Evolutionary conservation across 2,797 vertebrate species (phyloP).

Genomic region (Coluber constrictor): DNA sequence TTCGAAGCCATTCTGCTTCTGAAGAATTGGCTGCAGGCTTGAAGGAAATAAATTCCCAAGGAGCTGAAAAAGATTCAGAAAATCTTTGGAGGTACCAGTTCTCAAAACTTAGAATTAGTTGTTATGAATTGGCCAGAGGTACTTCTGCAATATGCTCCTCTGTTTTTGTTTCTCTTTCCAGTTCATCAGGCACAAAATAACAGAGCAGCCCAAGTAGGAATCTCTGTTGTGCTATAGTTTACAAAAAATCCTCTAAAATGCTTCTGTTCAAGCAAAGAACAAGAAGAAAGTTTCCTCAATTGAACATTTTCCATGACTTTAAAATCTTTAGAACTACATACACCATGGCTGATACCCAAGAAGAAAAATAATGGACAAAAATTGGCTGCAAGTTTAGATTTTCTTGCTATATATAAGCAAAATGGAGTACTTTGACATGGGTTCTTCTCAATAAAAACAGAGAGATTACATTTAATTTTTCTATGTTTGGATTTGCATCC

Average conservation of each 20-base stretch:
- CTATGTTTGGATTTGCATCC: constrained; percentile 1
- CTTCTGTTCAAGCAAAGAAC: background rate
- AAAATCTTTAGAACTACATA: background rate
- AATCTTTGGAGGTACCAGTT: background rate
- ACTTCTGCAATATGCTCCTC: background rate
- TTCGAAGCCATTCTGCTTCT: background rate
- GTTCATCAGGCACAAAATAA: background rate
- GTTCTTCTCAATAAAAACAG: background rate
- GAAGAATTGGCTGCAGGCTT: background rate
- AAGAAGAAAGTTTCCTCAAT: background rate
- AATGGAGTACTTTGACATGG: background rate
- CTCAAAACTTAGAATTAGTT: background rate
- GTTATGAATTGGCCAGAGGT: background rate
- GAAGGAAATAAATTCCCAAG: background rate
- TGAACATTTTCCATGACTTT: background rate
- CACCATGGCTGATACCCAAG: background rate
- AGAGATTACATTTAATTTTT: background rate
- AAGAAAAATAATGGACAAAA: background rate
- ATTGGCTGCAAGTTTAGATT: background rate
- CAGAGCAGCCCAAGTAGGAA: background rate
- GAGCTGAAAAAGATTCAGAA: background rate
- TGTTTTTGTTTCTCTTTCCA: background rate
- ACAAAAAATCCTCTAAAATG: background rate
- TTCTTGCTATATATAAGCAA: background rate
- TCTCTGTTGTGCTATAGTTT: background rate